Evolutionary conservation across 2,113 vertebrate genomes (phyloP), one percentile per base, ranked within the genome.

Genomic region (Arothron firmamentum): DNA sequence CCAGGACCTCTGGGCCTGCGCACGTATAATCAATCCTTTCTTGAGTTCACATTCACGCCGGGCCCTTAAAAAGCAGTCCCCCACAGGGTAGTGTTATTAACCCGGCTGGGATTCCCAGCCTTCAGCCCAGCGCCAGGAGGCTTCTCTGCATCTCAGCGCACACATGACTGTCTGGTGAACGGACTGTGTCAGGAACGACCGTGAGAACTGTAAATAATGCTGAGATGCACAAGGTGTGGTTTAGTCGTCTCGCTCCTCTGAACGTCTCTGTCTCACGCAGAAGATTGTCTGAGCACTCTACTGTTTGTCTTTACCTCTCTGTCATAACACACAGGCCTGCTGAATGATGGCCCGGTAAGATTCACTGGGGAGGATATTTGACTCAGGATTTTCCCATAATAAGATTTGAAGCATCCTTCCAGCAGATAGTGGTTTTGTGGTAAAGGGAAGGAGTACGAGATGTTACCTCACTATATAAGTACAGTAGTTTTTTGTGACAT

Each of bases 11-110:
- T 83, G 66, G 84, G 82, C 79, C 85, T 85, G 87, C 88, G 87
- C 88, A 88, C 81, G 82, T 75, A 88, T 88, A 90, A 88, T 84
- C 81, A 86, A 84, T 70, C 76, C 82, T 86, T 85, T 83, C 88
- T 77, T 88, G 83, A 87, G 74, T 86, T 83, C 83, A 80, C 77
- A 80, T 84, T 85, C 86, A 90, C 86, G 85, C 83, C 82, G 78
- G 38, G 77, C 87, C 66, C 4, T 88, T 79, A 77, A 88, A 86
- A 90, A 90, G 88, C 80, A 88, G 78, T 79, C 70, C 84, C 81
- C 81, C 75, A 70, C 72, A 52, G 81, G 79, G 84, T 70, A 80
- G 78, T 85, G 88, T 89, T 88, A 88, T 90, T 80, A 87, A 90
- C 82, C 77, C 63, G 21, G 84, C 86, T 83, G 75, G 80, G 75